Evolutionary conservation across 2,888 invertebrate genomes (phyloP).

Genomic region (Coremacera marginata): DNA sequence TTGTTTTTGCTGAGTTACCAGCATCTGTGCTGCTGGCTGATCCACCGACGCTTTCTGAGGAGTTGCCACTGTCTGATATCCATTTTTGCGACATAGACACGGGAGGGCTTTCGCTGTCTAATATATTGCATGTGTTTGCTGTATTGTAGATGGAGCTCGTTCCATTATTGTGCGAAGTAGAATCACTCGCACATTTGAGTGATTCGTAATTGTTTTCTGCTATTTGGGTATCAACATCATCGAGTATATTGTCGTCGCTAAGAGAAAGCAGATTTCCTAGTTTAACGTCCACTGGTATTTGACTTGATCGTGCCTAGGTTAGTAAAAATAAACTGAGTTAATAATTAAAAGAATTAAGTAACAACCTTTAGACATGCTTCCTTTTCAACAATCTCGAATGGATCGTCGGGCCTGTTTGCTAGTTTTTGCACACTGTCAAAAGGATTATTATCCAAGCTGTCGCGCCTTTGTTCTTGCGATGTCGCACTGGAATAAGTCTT

Average conservation of each 20-base stretch:
- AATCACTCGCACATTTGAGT: background rate
- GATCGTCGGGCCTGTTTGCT: slow-evolving; percentile 52
- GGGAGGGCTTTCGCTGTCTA: slow-evolving; percentile 47
- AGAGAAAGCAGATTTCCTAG: slow-evolving; percentile 47
- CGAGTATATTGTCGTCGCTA: slow-evolving; percentile 46
- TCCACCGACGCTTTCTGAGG: slow-evolving; percentile 43
- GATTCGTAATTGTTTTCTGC: background rate
- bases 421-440: slow-evolving; percentile 55
- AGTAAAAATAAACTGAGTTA: background rate
- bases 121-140: slow-evolving; percentile 21
- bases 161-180: background rate
- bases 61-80: slow-evolving; percentile 39
- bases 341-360: background rate
- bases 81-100: slow-evolving; percentile 37
- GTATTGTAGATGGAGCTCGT: background rate
- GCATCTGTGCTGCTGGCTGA: slow-evolving; percentile 68
- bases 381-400: slow-evolving; percentile 54
- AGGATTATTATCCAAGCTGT: slow-evolving; percentile 56
- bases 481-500: background rate
- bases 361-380: slow-evolving; percentile 50
- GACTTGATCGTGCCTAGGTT: slow-evolving; percentile 39
- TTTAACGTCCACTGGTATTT: slow-evolving; percentile 44
- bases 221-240: slow-evolving; percentile 1
- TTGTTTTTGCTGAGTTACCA: slow-evolving; percentile 72
- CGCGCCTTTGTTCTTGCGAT: slow-evolving; percentile 34